A percentile compares a stretch with the other conserved stretches of the same genome.
Evolutionary conservation across 2,888 invertebrate species (phyloP).

Genomic region (Melipona beecheii): DNA sequence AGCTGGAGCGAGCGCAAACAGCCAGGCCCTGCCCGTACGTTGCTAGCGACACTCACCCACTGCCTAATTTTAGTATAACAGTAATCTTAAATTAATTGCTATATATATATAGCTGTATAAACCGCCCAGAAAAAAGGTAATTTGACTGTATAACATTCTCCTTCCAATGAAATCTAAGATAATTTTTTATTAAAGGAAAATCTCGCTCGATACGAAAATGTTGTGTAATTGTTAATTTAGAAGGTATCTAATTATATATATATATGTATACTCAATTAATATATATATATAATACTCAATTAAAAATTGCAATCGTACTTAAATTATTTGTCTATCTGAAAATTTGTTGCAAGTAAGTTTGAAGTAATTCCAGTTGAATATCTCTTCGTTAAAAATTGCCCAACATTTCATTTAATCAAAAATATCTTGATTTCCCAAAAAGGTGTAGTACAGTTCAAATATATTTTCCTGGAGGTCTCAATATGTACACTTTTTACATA

Average conservation of each 20-base stretch:
- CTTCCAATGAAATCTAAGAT: constrained; percentile 22
- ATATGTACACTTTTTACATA: constrained; percentile 23
- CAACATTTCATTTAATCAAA: constrained; percentile 25
- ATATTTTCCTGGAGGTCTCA: constrained; percentile 37
- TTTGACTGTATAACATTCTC: constrained; percentile 18
- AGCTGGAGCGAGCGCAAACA: constrained; percentile 82
- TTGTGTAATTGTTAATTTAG: constrained; percentile 15
- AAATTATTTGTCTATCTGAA: not conserved
- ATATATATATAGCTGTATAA: constrained; percentile 42
- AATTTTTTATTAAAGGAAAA: constrained; percentile 11
- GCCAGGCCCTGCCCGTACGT: constrained; percentile 84
- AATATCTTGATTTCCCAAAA: constrained; percentile 12
- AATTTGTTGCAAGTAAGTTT: too few species aligned
- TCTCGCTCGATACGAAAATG: not conserved
- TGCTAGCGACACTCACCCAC: constrained; percentile 83
- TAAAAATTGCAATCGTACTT: not conserved
- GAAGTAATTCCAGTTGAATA: not conserved
- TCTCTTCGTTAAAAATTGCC: not conserved
- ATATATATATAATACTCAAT: not conserved
- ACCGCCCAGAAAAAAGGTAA: constrained; percentile 14
- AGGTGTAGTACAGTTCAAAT: constrained; percentile 6
- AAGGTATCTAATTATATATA: not conserved
- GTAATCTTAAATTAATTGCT: constrained; percentile 73
- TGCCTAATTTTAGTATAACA: constrained; percentile 78
- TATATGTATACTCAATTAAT: not conserved